A percentile compares a stretch with the other conserved stretches of the same genome.
Conservation (phyloP, 2,888 invertebrate species). For the Scaeva pyrastri region DNA sequence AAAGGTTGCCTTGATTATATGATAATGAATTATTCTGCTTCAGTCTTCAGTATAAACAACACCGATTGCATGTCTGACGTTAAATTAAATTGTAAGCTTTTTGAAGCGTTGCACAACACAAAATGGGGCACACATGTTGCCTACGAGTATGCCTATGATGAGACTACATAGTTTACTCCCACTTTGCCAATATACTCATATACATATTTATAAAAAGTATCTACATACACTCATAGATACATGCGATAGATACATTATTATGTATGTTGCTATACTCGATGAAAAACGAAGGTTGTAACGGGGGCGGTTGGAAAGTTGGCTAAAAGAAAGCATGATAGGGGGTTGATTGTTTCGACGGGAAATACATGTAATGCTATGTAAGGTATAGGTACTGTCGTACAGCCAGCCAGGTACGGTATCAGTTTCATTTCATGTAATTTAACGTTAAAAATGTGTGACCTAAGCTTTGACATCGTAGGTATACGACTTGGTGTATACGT, state of each 20-base stretch:
- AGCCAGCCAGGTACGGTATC: too few relatives aligned
- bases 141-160: background rate
- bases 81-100: constrained; percentile 63
- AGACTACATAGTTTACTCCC: background rate
- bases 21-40: constrained; percentile 8
- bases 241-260: too few relatives aligned
- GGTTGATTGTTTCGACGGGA: constrained; percentile 26
- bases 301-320: background rate
- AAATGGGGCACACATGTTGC: constrained; percentile 52
- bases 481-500: background rate
- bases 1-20: constrained; percentile 28
- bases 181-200: constrained; percentile 9
- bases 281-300: background rate
- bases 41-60: constrained; percentile 1
- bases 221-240: too few relatives aligned
- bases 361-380: constrained; percentile 3
- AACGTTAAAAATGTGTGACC: constrained; percentile 18
- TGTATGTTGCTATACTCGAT: too few relatives aligned
- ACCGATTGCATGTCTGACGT: constrained; percentile 63
- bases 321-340: background rate
- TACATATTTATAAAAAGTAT: background rate
- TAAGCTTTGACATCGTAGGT: constrained; percentile 15
- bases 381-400: too few relatives aligned
- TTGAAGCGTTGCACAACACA: constrained; percentile 64
- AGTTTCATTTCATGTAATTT: constrained; percentile 26